These are phyloP conservation scores for Bombus breviceps DNA, from an alignment of 1,140 invertebrate species.

Conservation along the genomic window DNA sequence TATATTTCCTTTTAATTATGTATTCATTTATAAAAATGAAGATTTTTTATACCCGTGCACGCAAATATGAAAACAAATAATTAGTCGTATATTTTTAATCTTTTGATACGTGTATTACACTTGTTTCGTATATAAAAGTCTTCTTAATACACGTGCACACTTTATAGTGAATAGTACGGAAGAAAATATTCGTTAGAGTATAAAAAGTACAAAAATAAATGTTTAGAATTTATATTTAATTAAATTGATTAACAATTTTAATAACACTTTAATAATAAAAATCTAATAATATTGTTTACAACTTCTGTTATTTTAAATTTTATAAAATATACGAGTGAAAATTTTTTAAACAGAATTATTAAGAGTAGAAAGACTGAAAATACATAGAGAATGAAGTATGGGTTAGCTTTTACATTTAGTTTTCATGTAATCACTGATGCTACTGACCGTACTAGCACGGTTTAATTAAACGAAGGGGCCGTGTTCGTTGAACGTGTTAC, in stretches of 20 bases:
- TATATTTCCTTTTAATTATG: background rate
- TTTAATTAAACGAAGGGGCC: constrained; percentile 4
- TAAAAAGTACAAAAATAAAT: background rate
- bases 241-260: too few relatives aligned
- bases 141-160: background rate
- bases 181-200: background rate
- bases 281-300: background rate
- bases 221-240: background rate
- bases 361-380: background rate
- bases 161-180: background rate
- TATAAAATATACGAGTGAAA: background rate
- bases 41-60: background rate
- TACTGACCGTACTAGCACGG: background rate
- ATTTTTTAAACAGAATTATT: background rate
- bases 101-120: background rate
- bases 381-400: background rate
- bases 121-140: background rate
- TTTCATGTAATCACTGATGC: background rate
- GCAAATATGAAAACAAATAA: background rate
- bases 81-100: background rate
- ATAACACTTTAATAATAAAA: too few relatives aligned
- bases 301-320: background rate
- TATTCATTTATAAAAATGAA: background rate
- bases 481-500: constrained; percentile 5
- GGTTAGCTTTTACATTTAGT: background rate